These are phyloP conservation scores for Tachyglossus aculeatus DNA, from an alignment of 2,797 vertebrate genomes.

Conservation along the genomic window DNA sequence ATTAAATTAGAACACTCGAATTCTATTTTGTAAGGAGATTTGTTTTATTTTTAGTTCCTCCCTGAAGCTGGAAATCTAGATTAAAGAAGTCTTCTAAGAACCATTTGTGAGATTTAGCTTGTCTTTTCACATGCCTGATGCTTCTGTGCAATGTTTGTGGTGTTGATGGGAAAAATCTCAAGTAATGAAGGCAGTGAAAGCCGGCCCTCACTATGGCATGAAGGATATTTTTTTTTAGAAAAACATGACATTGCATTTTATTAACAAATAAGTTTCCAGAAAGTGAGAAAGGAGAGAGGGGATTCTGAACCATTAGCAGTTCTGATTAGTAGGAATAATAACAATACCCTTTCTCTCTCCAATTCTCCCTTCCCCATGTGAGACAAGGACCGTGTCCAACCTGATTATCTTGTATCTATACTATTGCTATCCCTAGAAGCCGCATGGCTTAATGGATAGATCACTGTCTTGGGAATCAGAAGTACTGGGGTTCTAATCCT, in stretches of 20 bases:
- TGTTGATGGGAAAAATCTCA: neutral
- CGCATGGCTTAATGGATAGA: too few relatives aligned
- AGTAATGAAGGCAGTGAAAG: fast-evolving
- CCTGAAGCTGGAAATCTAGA: slow-evolving; percentile 26
- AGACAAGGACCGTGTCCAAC: too few relatives aligned
- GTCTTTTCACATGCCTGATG: neutral
- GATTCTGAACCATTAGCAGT: neutral
- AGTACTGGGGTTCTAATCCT: too few relatives aligned
- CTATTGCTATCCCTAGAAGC: too few relatives aligned
- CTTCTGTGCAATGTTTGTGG: neutral
- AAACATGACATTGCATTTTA: fast-evolving
- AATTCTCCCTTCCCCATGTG: too few relatives aligned
- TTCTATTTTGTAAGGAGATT: slow-evolving; percentile 44
- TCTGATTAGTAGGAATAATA: neutral
- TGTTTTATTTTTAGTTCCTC: slow-evolving; percentile 45
- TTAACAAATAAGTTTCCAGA: neutral
- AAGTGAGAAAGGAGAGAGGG: fast-evolving
- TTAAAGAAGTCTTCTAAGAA: neutral
- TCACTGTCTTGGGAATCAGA: too few relatives aligned
- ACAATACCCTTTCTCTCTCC: too few relatives aligned
- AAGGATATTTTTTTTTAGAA: neutral
- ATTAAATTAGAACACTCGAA: slow-evolving; percentile 38
- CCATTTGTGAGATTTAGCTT: too few relatives aligned
- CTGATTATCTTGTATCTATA: too few relatives aligned
- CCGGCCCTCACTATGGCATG: fast-evolving